Evolutionary conservation across 2,797 vertebrate genomes (phyloP).

Genomic region (Liasis olivaceus): DNA sequence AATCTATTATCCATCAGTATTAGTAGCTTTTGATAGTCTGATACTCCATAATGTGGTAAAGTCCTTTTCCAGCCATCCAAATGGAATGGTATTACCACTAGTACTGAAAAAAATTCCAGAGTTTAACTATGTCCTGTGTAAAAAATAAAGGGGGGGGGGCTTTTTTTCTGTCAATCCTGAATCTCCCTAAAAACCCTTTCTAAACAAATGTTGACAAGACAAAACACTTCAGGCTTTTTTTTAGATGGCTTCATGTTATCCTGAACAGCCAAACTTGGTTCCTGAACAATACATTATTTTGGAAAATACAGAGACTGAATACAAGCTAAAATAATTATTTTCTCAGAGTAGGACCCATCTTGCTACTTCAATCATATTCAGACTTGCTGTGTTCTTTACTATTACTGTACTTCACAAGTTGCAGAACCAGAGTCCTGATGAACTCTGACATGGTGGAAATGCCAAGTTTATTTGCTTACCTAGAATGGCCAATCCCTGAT

Average conservation of each 20-base stretch:
- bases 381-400: background rate
- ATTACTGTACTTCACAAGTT: background rate
- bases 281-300: background rate
- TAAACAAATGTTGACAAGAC: background rate
- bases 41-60: background rate
- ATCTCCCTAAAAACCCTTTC: background rate
- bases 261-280: background rate
- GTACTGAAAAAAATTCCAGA: background rate
- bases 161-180: background rate
- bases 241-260: background rate
- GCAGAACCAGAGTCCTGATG: background rate
- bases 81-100: background rate
- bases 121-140: background rate
- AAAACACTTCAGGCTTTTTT: background rate
- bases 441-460: background rate
- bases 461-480: background rate
- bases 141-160: background rate
- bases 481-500: background rate
- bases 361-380: background rate
- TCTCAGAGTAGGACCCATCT: too few species aligned
- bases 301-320: background rate
- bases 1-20: too few species aligned
- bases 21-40: background rate
- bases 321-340: background rate
- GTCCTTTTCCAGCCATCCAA: background rate